Base-by-base conservation (phyloP, 2,888 invertebrate species). In the Alcis repandata region DNA sequence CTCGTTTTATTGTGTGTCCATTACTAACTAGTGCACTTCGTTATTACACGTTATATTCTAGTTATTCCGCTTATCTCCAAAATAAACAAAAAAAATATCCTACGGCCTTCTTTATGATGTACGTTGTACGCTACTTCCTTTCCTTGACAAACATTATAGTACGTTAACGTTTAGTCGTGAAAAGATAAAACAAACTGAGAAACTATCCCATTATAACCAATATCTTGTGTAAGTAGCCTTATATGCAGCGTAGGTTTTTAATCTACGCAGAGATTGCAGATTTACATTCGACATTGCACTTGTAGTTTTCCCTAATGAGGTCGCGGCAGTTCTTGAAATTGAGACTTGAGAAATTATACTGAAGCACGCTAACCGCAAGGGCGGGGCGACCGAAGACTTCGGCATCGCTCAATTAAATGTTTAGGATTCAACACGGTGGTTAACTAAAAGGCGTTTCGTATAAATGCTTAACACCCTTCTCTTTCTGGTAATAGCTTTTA, bases 211-310 rank as follows among this genome's bases (percentile, higher is more conserved):
- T n/a, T n/a, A n/a, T n/a, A n/a, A n/a, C n/a, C n/a, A n/a, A n/a
- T n/a, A n/a, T n/a, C n/a, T n/a, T n/a, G 40, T 1, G 15, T 40
- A 7, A 4, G 13, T 45, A 4, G 2, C 43, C 13, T 43, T 43
- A 19, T 40, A 40, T 15, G 8, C 6, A 22, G 3, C 48, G 48
- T 22, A 27, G 46, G 22, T 32, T 48, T 27, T n/a, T 15, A 27
- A n/a, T 33, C 17, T 36, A 33, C 45, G 1, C 19, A 56, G 17
- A 43, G 41, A 32, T 22, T 53, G 40, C 40, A 40, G 10, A 53
- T 36, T 20, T 20, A 27, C 53, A 53, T 53, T 53, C 40, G 40
- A 53, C 38, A 15, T 40, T 53, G 53, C 53, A 53, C 53, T 53
- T 53, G 22, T 53, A 20, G 40, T 22, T 53, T 53, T 22, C 40